Percentiles rank a stretch among this genome's conserved stretches.
Evolutionary conservation across 2,113 vertebrate genomes (phyloP).

Genomic region (Mus spicilegus): DNA sequence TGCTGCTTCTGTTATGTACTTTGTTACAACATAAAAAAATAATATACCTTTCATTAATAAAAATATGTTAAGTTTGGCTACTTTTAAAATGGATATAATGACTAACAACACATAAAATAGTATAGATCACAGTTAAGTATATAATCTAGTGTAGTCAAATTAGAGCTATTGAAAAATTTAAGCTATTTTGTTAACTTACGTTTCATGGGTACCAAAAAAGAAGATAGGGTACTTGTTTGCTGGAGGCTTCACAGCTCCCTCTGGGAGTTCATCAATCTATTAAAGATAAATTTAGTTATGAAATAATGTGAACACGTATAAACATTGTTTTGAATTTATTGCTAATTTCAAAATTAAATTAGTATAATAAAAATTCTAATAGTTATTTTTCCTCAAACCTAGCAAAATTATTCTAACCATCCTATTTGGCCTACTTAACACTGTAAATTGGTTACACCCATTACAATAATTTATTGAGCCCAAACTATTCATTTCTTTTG

Average conservation of each 20-base stretch:
- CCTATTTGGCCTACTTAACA: neutral
- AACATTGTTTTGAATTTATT: neutral
- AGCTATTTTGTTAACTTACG: slow-evolving; percentile 88
- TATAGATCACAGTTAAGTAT: neutral
- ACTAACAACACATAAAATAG: slow-evolving; percentile 7
- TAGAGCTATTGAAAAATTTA: slow-evolving; percentile 4
- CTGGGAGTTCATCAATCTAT: slow-evolving; percentile 98
- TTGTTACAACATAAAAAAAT: neutral
- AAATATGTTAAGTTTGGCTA: neutral
- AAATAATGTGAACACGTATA: neutral
- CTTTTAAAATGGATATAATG: slow-evolving; percentile 16
- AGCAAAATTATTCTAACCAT: slow-evolving; percentile 52
- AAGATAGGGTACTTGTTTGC: slow-evolving; percentile 99
- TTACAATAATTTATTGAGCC: neutral
- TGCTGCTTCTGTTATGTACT: neutral
- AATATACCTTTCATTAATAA: slow-evolving; percentile 26
- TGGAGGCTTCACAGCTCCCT: slow-evolving; percentile 98
- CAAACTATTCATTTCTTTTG: slow-evolving; percentile 37
- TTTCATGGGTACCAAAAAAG: slow-evolving; percentile 99
- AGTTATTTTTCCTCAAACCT: neutral
- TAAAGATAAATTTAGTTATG: slow-evolving; percentile 77
- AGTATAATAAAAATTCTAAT: slow-evolving; percentile 32
- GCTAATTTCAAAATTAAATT: slow-evolving; percentile 48
- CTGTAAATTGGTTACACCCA: neutral
- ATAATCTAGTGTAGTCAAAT: neutral